A percentile compares a stretch with the other conserved stretches of the same genome.
Evolutionary conservation across 2,888 invertebrate genomes (phyloP).

Genomic region (Euclidia mi): DNA sequence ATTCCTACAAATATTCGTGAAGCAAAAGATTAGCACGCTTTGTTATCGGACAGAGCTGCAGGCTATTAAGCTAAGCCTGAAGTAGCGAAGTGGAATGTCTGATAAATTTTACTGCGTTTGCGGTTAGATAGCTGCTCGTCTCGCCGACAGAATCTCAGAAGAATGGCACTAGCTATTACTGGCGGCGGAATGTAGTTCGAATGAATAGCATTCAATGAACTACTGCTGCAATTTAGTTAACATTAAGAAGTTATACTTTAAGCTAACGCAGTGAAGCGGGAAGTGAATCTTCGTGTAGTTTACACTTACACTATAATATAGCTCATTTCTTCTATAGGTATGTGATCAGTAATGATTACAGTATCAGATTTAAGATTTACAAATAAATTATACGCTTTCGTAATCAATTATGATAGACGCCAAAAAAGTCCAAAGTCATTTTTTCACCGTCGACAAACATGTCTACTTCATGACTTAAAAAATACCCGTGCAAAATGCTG

Average conservation of each 20-base stretch:
- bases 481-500: no score
- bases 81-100: slow-evolving; percentile 59
- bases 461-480: no score
- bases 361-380: no score
- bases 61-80: slow-evolving; percentile 42
- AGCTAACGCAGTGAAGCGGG: slow-evolving; percentile 36
- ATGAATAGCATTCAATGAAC: slow-evolving; percentile 57
- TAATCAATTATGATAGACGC: no score
- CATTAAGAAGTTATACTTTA: slow-evolving; percentile 54
- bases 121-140: slow-evolving; percentile 55
- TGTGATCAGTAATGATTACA: no score
- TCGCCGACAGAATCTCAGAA: slow-evolving; percentile 57
- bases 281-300: no score
- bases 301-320: no score
- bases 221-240: slow-evolving; percentile 43
- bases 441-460: no score
- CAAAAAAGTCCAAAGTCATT: no score
- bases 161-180: slow-evolving; percentile 67
- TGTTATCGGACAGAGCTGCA: slow-evolving; percentile 31
- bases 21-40: slow-evolving; percentile 12
- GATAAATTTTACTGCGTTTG: slow-evolving; percentile 68
- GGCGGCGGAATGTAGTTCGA: slow-evolving; percentile 60
- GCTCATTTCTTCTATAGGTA: no score
- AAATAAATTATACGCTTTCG: no score
- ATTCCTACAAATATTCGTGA: no score